Conservation (phyloP, 2,113 vertebrate species). For the Butorides virescens region DNA sequence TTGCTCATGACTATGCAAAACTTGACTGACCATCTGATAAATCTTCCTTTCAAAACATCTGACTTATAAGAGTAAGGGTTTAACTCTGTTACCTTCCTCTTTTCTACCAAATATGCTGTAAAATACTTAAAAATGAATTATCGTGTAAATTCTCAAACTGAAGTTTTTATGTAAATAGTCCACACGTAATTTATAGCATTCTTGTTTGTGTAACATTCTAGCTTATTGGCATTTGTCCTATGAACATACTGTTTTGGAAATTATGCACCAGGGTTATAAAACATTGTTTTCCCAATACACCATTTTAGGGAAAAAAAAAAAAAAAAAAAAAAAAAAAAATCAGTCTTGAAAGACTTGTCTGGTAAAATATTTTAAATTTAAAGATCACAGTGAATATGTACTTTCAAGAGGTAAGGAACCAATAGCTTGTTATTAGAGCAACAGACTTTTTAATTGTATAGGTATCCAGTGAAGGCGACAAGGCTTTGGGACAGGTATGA, state of each 20-base stretch:
- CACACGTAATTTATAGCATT: slow-evolving; percentile 63
- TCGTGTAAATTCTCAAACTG: slow-evolving; percentile 40
- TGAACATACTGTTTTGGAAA: slow-evolving; percentile 70
- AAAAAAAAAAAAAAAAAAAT: slow-evolving; percentile 18
- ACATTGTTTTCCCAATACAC: slow-evolving; percentile 55
- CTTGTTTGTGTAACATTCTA: slow-evolving; percentile 68
- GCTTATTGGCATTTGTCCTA: slow-evolving; percentile 71
- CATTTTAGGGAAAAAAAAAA: neutral
- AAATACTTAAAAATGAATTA: slow-evolving; percentile 67
- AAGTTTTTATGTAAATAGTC: slow-evolving; percentile 68
- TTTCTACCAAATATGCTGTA: neutral
- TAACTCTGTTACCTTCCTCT: slow-evolving; percentile 14
- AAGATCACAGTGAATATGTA: neutral
- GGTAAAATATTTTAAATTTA: slow-evolving; percentile 42
- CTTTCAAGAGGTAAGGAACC: neutral
- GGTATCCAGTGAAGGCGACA: neutral
- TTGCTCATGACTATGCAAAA: neutral
- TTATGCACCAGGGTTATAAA: slow-evolving; percentile 54
- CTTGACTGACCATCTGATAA: neutral
- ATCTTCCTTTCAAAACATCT: neutral
- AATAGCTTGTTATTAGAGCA: neutral
- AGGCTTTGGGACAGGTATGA: neutral
- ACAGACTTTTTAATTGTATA: neutral
- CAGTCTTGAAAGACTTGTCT: slow-evolving; percentile 24
- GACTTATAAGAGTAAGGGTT: neutral